A percentile compares a stretch with the other conserved stretches of the same genome.
phyloP scores from a whole-genome alignment of 2,113 vertebrate genomes.

The Odontesthes bonariensis region DNA sequence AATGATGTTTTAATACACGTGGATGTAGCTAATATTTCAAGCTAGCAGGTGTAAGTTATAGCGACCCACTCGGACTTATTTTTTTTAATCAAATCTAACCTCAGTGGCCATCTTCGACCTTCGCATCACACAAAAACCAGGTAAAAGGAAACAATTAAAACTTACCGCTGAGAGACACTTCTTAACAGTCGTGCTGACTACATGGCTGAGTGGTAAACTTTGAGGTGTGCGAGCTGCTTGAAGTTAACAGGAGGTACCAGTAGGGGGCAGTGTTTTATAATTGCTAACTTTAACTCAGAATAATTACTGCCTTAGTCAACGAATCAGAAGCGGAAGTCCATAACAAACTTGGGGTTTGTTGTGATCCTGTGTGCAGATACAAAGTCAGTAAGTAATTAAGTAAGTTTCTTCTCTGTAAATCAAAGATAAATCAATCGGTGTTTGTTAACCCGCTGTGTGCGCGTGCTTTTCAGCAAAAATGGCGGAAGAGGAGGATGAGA shows the following conservation, averaged over 20 bases:
- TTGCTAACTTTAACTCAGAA: not conserved
- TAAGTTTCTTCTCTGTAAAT: too few species aligned
- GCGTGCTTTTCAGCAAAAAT: slow-evolving; percentile 54
- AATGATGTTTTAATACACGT: not conserved
- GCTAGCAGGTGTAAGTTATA: not conserved
- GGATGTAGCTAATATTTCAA: not conserved
- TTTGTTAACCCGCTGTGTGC: not conserved
- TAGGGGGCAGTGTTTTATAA: slow-evolving; percentile 14
- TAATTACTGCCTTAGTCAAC: slow-evolving; percentile 1
- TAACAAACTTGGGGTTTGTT: not conserved
- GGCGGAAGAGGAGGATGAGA: slow-evolving; percentile 84
- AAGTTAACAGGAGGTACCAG: not conserved
- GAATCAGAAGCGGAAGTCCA: slow-evolving; percentile 25
- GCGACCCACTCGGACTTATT: not conserved
- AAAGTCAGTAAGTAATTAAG: slow-evolving; percentile 4
- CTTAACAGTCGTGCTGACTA: not conserved
- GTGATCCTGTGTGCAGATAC: not conserved
- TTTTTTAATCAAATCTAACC: not conserved
- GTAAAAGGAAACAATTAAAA: not conserved
- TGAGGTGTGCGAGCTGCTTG: too few species aligned
- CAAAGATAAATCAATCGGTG: not conserved
- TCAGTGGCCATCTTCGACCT: not conserved
- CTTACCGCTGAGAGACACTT: not conserved
- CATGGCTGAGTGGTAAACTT: not conserved
- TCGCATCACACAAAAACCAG: too few species aligned